These are phyloP conservation scores for Polymixis flavicincta DNA, from an alignment of 2,888 invertebrate species.

Conservation along the genomic window DNA sequence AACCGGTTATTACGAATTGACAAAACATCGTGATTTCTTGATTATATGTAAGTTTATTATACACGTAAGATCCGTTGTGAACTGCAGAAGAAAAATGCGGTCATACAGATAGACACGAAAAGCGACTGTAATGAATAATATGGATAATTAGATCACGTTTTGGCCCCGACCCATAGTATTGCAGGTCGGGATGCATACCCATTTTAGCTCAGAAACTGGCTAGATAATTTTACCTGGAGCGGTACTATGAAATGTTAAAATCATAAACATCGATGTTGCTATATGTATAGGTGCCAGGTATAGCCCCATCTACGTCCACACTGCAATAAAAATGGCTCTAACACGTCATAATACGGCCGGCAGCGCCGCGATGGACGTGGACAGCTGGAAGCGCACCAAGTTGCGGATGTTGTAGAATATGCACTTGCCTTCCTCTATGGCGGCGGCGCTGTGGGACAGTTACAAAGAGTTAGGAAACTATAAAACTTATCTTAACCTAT, in stretches of 20 bases:
- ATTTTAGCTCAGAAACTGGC: not conserved
- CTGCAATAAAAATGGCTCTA: conserved; percentile 29
- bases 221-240: not conserved
- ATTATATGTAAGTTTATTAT: too few species aligned
- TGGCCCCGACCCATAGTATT: not conserved
- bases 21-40: too few species aligned
- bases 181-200: not conserved
- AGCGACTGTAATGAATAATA: too few species aligned
- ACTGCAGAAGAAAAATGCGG: too few species aligned
- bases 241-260: conserved; percentile 5
- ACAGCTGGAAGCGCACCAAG: conserved; percentile 99
- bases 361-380: conserved; percentile 99
- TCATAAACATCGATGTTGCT: conserved; percentile 17
- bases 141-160: not conserved
- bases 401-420: conserved; percentile 99
- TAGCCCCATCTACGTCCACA: conserved; percentile 24
- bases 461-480: too few species aligned
- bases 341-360: not conserved
- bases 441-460: conserved; percentile 92
- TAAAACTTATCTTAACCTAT: too few species aligned
- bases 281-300: conserved; percentile 4
- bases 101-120: too few species aligned
- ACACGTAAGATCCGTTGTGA: too few species aligned
- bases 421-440: conserved; percentile 99
- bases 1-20: too few species aligned